Evolutionary conservation across 2,113 vertebrate genomes (phyloP), one percentile per base, ranked within the genome.

Genomic region (Oreotrochilus melanogaster): DNA sequence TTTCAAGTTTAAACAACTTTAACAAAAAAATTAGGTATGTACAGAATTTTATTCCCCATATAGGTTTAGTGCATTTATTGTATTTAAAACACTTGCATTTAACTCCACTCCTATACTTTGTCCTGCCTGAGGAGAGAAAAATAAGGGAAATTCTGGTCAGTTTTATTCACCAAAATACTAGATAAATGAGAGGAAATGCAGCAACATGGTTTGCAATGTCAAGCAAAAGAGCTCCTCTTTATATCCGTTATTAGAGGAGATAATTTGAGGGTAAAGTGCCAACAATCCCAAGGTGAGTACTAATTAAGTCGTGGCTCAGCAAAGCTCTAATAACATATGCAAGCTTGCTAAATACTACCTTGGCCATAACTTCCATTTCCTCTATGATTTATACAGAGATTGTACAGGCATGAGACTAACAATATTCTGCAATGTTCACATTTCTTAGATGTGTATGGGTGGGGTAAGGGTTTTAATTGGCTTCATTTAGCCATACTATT

Each of bases 211-310:
- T 79, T 37, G 8, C 18, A 78, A 4, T 31, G 47, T 74, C 47
- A 86, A 60, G 25, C 11, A 78, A 85, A 91, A 92, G 19, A 76
- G 3, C 30, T 74, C 33, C 22, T 86, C 39, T 75, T 94, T 92
- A 35, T 23, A 67, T 62, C 30, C 47, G 47, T 50, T 85, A 66
- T 73, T 78, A 95, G 73, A 79, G 31, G 23, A 92, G 18, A 47
- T 92, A 95, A 95, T 91, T 89, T 85, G 39, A 89, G 37, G 33
- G 45, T 89, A 78, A 69, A 93, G 23, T 35, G 27, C 50, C 54
- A 86, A n/a, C 35, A 89, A 28, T 67, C n/a, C 21, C 71, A 70
- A 86, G 19, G 48, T 80, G 78, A 51, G 21, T 93, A 61, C 42
- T 94, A 85, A 86, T 64, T 94, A 97, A 88, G n/a, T 21, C 0